Evolutionary conservation across 2,888 invertebrate species (phyloP).

Genomic region (Chrysolina oricalcia): DNA sequence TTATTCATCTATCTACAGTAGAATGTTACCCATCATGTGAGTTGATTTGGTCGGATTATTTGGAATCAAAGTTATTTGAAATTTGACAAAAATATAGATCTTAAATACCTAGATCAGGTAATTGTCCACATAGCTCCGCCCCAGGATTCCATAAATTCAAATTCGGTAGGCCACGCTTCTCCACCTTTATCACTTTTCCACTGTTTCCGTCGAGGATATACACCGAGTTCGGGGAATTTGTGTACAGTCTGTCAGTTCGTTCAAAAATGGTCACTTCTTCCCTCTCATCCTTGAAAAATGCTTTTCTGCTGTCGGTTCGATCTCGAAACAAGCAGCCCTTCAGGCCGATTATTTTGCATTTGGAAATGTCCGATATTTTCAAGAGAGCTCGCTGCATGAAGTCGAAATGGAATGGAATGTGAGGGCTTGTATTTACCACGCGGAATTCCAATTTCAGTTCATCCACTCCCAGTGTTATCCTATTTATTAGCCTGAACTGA

Average conservation of each 20-base stretch:
- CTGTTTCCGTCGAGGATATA: background rate
- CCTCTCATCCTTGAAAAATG: constrained; percentile 13
- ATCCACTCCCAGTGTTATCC: constrained; percentile 11
- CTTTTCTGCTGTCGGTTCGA: background rate
- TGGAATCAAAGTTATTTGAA: background rate
- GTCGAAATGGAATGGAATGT: constrained; percentile 42
- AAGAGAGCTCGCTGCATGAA: constrained; percentile 40
- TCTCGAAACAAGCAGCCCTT: constrained; percentile 19
- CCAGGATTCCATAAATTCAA: constrained; percentile 36
- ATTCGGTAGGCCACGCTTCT: background rate
- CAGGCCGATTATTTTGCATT: constrained; percentile 42
- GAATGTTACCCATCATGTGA: no score
- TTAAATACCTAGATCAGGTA: constrained; percentile 25
- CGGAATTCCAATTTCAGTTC: background rate
- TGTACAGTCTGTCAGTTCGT: constrained; percentile 22
- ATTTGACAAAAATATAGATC: background rate
- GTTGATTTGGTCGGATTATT: no score
- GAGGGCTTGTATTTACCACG: constrained; percentile 28
- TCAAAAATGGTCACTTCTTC: constrained; percentile 4
- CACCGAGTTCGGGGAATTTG: background rate
- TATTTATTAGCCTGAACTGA: constrained; percentile 44
- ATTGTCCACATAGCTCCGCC: background rate
- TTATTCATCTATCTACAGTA: no score
- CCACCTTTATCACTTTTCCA: constrained; percentile 5
- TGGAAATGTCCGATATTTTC: constrained; percentile 40